Conservation (phyloP, 2,888 invertebrate species). For the Sthenelais limicola region DNA sequence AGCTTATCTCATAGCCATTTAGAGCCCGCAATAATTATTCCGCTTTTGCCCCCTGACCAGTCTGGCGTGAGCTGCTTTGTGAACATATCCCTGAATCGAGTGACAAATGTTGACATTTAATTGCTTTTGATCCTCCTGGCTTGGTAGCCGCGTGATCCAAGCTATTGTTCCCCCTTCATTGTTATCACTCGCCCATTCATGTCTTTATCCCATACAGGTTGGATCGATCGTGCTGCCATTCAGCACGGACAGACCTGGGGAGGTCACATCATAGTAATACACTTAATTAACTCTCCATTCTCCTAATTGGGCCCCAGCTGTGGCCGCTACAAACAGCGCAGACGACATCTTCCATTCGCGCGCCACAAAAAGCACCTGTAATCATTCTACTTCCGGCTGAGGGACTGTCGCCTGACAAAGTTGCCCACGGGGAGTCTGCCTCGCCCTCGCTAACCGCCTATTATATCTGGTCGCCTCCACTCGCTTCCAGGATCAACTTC, state of each 20-base stretch:
- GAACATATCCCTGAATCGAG: too few species aligned
- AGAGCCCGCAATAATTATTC: too few species aligned
- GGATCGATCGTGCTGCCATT: too few species aligned
- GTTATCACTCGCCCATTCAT: background rate
- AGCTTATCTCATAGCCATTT: too few species aligned
- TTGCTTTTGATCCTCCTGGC: slow-evolving; percentile 37
- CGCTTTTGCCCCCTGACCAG: too few species aligned
- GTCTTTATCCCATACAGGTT: too few species aligned
- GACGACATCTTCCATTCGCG: slow-evolving; percentile 22
- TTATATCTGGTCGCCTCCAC: slow-evolving; percentile 24
- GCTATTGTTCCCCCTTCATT: slow-evolving; percentile 27
- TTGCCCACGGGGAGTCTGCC: slow-evolving; percentile 6
- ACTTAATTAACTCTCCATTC: slow-evolving; percentile 37
- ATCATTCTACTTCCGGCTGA: slow-evolving; percentile 34
- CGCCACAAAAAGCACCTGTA: slow-evolving; percentile 39
- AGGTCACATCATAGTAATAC: slow-evolving; percentile 37
- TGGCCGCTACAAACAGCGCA: slow-evolving; percentile 38
- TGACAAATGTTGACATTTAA: slow-evolving; percentile 40
- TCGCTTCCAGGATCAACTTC: slow-evolving; percentile 20
- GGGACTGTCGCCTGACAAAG: slow-evolving; percentile 26
- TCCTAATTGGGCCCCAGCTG: slow-evolving; percentile 36
- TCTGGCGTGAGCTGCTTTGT: too few species aligned
- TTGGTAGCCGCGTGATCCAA: slow-evolving; percentile 22
- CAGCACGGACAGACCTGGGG: too few species aligned
- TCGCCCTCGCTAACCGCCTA: slow-evolving; percentile 10